phyloP scores from a whole-genome alignment of 1,140 invertebrate species.

The Platyscapa corneri region DNA sequence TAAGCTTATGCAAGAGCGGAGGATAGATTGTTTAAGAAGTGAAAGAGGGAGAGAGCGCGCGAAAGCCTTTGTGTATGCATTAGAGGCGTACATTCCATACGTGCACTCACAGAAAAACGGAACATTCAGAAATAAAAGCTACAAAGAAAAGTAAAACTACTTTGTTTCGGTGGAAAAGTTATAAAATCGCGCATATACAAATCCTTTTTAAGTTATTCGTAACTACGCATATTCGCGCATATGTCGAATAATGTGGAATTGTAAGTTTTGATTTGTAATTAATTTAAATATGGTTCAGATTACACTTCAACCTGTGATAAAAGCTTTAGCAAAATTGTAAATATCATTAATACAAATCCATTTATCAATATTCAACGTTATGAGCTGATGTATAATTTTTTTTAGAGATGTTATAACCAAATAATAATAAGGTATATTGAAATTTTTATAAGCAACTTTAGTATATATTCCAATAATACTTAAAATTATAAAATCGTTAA shows the following conservation, averaged over 20 bases:
- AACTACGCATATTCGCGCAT: not conserved
- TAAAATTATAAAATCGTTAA: not conserved
- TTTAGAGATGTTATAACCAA: too few relatives aligned
- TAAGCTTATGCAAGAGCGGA: constrained; percentile 17
- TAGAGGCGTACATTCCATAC: constrained; percentile 15
- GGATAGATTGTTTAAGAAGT: constrained; percentile 44
- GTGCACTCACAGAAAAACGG: constrained; percentile 39
- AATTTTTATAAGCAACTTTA: too few relatives aligned
- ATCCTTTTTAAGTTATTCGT: not conserved
- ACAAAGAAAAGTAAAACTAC: constrained; percentile 25
- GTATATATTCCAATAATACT: too few relatives aligned
- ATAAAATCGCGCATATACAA: constrained; percentile 33
- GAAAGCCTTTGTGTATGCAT: constrained; percentile 23
- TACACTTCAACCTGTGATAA: not conserved
- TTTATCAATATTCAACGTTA: too few relatives aligned
- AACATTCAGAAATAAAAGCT: constrained; percentile 41
- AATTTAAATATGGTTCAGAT: not conserved
- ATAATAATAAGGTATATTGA: too few relatives aligned
- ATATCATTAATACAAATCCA: too few relatives aligned
- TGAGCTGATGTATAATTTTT: too few relatives aligned
- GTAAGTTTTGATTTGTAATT: not conserved
- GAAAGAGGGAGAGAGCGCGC: constrained; percentile 9
- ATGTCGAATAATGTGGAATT: not conserved
- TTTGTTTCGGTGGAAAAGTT: constrained; percentile 29
- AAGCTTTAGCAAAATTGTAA: too few relatives aligned